These are phyloP conservation scores for Molossus alvarezi DNA, from an alignment of 2,797 vertebrate genomes.

Conservation along the genomic window DNA sequence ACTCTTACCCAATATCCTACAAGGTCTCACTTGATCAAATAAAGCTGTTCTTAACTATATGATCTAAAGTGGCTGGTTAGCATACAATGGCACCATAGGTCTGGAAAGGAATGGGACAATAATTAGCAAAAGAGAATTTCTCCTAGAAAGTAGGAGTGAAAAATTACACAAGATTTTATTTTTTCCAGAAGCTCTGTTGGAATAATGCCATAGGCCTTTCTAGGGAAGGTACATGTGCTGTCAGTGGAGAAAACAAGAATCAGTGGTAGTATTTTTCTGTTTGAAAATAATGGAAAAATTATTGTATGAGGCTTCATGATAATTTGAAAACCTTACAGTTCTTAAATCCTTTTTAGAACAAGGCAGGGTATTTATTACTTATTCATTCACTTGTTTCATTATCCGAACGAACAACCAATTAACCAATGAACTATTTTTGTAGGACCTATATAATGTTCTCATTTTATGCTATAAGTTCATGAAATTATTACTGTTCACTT, in stretches of 20 bases:
- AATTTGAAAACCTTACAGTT: constrained; percentile 29
- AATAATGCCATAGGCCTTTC: neutral
- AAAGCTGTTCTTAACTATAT: neutral
- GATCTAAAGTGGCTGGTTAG: neutral
- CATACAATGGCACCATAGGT: neutral
- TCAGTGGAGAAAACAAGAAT: constrained; percentile 4
- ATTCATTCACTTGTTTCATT: neutral
- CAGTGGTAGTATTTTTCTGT: constrained; percentile 2
- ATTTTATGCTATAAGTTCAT: neutral
- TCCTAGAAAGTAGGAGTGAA: constrained; percentile 23
- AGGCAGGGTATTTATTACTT: constrained; percentile 19
- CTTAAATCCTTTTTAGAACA: constrained; percentile 62
- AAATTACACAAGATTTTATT: constrained; percentile 42
- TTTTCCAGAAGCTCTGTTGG: neutral
- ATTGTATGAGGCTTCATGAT: neutral
- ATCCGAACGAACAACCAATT: constrained; percentile 9
- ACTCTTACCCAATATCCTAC: neutral
- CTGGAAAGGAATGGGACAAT: neutral
- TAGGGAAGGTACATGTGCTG: neutral
- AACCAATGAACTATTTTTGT: constrained; percentile 9
- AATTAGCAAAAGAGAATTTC: neutral
- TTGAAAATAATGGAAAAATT: constrained; percentile 37
- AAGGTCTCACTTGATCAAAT: neutral
- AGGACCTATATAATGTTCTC: neutral
- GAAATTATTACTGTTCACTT: neutral